Evolutionary conservation across 2,888 invertebrate genomes (phyloP), one percentile per base, ranked within the genome.

Genomic region (Lasioglossum marginatum): DNA sequence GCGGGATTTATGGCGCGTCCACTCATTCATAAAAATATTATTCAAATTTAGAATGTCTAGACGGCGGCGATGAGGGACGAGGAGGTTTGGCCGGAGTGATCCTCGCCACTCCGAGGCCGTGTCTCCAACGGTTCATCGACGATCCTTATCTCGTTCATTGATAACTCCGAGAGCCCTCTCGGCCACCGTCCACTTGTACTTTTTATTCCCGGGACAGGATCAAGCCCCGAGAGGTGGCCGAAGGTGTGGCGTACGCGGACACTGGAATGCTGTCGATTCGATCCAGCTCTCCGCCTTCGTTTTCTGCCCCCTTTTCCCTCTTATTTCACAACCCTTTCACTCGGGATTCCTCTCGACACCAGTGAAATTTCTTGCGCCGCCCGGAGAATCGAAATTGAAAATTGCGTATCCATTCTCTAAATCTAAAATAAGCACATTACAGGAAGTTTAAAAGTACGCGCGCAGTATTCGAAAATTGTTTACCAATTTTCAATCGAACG

Each of bases 21-120:
- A 91, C 92, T 94, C 94, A 95, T 95, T 95, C 95, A 94, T 94
- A 94, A 95, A 94, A 95, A 94, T 95, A 95, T 94, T 94, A 94
- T 95, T 95, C 94, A 94, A 94, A 95, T 95, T 95, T 94, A 93
- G 93, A 94, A 93, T 92, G 94, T 94, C 94, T 94, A 94, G 94
- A 94, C 94, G 91, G 89, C 82, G 83, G 82, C 79, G 81, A 45
- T 80, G 79, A 79, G 78, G 82, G 45, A 74, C 73, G 63, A 37
- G 66, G 37, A 79, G 57, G 57, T 57, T 77, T 72, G 63, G 74
- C 63, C 19, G 34, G 81, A 48, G 43, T n/a, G n/a, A 57, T 57
- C 57, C 72, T 57, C 68, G 71, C 72, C 81, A 76, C 83, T 71
- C 68, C 79, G 48, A 70, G 34, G 63, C 76, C 77, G 83, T 75